Evolutionary conservation across 2,113 vertebrate species (phyloP).

Genomic region (Chiloscyllium plagiosum): DNA sequence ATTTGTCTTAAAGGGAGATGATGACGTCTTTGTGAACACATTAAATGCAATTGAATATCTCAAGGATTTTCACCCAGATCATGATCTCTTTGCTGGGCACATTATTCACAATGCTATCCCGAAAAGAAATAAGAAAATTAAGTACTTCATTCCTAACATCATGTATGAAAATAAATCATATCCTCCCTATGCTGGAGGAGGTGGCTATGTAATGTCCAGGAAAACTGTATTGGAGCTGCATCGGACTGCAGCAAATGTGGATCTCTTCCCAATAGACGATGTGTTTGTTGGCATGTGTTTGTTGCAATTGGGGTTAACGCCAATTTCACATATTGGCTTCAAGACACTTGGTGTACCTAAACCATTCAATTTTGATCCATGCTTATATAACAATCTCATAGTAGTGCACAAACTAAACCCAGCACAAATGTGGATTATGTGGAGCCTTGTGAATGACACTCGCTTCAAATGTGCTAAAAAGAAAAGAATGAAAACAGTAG

Average conservation of each 20-base stretch:
- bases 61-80: slow-evolving; percentile 46
- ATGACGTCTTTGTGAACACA: slow-evolving; percentile 44
- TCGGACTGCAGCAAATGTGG: slow-evolving; percentile 41
- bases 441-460: slow-evolving; percentile 58
- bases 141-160: slow-evolving; percentile 60
- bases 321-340: slow-evolving; percentile 58
- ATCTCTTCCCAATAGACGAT: slow-evolving; percentile 67
- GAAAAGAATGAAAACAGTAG: not conserved
- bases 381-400: slow-evolving; percentile 61
- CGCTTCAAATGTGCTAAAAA: slow-evolving; percentile 49
- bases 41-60: slow-evolving; percentile 63
- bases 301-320: slow-evolving; percentile 54
- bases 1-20: slow-evolving; percentile 63
- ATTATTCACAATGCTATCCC: slow-evolving; percentile 57
- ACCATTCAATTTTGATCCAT: slow-evolving; percentile 58
- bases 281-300: slow-evolving; percentile 70
- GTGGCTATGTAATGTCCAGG: slow-evolving; percentile 63
- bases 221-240: slow-evolving; percentile 50
- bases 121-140: slow-evolving; percentile 58
- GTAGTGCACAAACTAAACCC: slow-evolving; percentile 60
- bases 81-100: slow-evolving; percentile 61
- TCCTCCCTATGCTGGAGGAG: slow-evolving; percentile 61
- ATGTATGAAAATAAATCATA: slow-evolving; percentile 59
- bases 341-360: slow-evolving; percentile 63
- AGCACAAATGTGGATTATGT: slow-evolving; percentile 66